Conservation (phyloP, 2,888 invertebrate species). For the Acholoe squamosa region DNA sequence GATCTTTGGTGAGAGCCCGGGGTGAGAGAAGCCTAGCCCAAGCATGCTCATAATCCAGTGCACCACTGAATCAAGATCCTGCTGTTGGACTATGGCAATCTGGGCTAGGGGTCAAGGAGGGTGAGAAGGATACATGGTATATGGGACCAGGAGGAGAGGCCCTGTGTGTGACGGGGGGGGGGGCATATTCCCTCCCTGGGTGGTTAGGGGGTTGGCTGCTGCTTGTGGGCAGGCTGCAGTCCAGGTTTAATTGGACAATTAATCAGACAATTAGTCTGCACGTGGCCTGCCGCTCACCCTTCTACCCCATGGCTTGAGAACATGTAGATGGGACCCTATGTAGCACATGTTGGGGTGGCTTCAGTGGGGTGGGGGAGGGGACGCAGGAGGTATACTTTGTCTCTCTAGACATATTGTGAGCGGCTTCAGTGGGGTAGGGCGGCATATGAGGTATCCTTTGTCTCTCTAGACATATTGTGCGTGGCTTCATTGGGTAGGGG, state of each 20-base stretch:
- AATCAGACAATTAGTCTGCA: constrained; percentile 25
- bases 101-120: background rate
- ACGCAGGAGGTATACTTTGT: no score
- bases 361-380: no score
- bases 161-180: background rate
- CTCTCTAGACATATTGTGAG: no score
- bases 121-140: background rate
- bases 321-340: background rate
- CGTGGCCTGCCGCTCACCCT: constrained; percentile 25
- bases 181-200: background rate
- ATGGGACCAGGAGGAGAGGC: background rate
- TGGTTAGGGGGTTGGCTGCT: background rate
- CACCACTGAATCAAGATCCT: no score
- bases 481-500: no score
- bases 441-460: no score
- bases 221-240: background rate
- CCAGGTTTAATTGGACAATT: constrained; percentile 36
- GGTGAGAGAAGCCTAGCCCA: no score
- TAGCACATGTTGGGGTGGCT: background rate
- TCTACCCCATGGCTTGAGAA: background rate
- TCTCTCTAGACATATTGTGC: no score
- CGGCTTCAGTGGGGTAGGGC: no score
- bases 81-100: background rate
- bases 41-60: no score
- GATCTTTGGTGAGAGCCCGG: no score